phyloP scores from a whole-genome alignment of 2,797 vertebrate genomes.

The Pangasius larnaudii region DNA sequence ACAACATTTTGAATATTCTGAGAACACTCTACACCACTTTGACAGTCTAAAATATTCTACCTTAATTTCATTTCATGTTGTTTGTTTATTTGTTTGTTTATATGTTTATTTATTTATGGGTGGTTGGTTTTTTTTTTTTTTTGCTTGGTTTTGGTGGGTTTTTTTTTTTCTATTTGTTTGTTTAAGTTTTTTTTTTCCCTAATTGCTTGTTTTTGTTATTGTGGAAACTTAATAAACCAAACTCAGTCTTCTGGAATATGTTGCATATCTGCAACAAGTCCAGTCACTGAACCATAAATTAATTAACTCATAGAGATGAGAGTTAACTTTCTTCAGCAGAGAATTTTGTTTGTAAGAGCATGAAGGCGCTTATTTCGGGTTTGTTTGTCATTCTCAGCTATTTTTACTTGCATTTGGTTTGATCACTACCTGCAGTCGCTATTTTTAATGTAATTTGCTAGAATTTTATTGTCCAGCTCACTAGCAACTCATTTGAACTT shows the following conservation, averaged over 20 bases:
- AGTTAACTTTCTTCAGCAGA: not conserved
- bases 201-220: not conserved
- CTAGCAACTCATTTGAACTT: not conserved
- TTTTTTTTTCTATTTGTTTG: not conserved
- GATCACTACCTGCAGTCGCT: not conserved
- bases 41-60: not conserved
- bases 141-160: not conserved
- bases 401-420: not conserved
- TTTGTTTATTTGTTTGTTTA: not conserved
- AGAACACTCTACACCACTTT: not conserved
- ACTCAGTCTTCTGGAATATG: not conserved
- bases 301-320: not conserved
- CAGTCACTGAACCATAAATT: not conserved
- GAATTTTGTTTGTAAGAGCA: not conserved
- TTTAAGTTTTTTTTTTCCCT: not conserved
- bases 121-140: not conserved
- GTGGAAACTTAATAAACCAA: not conserved
- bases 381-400: conserved; percentile 12
- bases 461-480: not conserved
- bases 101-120: not conserved
- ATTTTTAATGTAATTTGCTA: not conserved
- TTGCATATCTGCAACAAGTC: not conserved
- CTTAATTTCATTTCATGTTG: not conserved
- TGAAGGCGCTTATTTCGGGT: too few species aligned
- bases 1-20: not conserved